phyloP scores from a whole-genome alignment of 2,113 vertebrate genomes.

The Paracanthobrama guichenoti region DNA sequence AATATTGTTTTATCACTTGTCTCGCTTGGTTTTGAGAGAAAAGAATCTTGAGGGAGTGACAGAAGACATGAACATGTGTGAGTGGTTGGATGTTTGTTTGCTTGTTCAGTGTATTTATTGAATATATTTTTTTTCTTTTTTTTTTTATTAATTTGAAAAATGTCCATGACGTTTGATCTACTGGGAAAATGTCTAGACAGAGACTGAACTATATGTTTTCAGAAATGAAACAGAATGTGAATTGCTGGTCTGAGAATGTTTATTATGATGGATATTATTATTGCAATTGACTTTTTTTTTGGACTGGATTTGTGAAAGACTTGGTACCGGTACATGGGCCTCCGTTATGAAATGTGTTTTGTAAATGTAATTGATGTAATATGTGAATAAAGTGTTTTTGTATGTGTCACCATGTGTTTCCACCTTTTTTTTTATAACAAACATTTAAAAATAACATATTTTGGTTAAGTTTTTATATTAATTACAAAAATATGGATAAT shows the following conservation, averaged over 20 bases:
- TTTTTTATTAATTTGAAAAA: neutral
- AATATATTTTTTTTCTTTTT: neutral
- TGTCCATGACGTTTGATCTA: conserved; percentile 12
- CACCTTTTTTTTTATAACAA: neutral
- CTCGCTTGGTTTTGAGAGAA: neutral
- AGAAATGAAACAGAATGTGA: conserved; percentile 35
- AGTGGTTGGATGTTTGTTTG: neutral
- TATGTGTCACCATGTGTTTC: neutral
- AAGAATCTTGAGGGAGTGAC: neutral
- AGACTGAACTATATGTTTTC: neutral
- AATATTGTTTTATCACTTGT: conserved; percentile 12
- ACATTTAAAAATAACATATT: neutral
- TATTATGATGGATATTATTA: neutral
- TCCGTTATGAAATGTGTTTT: neutral
- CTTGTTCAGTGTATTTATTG: neutral
- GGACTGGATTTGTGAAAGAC: conserved; percentile 15
- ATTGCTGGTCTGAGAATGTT: conserved; percentile 34
- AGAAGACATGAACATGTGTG: neutral
- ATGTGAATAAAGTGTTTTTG: conserved; percentile 35
- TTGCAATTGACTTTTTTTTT: neutral
- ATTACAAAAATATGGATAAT: neutral
- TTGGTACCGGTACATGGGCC: neutral
- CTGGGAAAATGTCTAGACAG: neutral
- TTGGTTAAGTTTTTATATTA: neutral
- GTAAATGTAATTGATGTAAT: neutral